Conservation (phyloP, 2,888 invertebrate species). For the Drosophila prolongata region DNA sequence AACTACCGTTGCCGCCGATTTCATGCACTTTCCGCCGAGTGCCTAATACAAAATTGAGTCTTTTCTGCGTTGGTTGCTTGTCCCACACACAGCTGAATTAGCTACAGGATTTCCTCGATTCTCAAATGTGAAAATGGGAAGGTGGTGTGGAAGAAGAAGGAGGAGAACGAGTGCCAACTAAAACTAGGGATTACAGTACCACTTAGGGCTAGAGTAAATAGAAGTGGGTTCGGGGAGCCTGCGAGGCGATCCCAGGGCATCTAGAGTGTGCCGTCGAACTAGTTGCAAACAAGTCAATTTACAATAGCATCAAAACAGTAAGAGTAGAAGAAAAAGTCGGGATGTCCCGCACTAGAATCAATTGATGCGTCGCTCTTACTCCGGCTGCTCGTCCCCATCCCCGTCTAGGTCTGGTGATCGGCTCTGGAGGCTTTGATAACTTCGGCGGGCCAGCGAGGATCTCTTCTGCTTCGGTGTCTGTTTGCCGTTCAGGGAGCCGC, state of each 20-base stretch:
- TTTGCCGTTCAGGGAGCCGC: conserved; percentile 56
- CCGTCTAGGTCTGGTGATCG: conserved; percentile 42
- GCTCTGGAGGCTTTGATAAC: conserved; percentile 69
- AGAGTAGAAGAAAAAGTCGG: conserved; percentile 15
- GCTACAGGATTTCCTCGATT: conserved; percentile 34
- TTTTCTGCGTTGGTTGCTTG: conserved; percentile 36
- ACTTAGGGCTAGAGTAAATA: conserved; percentile 44
- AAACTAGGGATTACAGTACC: conserved; percentile 44
- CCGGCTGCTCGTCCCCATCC: conserved; percentile 34
- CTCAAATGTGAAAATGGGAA: conserved; percentile 6
- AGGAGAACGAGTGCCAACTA: conserved; percentile 39
- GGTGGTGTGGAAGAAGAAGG: conserved; percentile 3
- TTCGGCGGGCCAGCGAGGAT: conserved; percentile 77
- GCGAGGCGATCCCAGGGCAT: conserved; percentile 12
- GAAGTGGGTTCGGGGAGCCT: conserved; percentile 6
- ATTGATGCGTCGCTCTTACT: conserved; percentile 68
- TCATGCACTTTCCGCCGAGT: conserved; percentile 8
- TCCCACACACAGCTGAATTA: conserved; percentile 31
- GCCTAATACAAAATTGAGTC: conserved; percentile 52
- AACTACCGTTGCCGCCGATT: conserved; percentile 9
- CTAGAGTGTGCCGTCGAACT: conserved; percentile 20
- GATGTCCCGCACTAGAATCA: conserved; percentile 24
- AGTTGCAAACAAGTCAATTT: conserved; percentile 57
- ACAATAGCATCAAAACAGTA: conserved; percentile 49
- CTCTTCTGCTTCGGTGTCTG: conserved; percentile 57